Evolutionary conservation across 2,113 vertebrate genomes (phyloP).

Genomic region (Pteronura brasiliensis): DNA sequence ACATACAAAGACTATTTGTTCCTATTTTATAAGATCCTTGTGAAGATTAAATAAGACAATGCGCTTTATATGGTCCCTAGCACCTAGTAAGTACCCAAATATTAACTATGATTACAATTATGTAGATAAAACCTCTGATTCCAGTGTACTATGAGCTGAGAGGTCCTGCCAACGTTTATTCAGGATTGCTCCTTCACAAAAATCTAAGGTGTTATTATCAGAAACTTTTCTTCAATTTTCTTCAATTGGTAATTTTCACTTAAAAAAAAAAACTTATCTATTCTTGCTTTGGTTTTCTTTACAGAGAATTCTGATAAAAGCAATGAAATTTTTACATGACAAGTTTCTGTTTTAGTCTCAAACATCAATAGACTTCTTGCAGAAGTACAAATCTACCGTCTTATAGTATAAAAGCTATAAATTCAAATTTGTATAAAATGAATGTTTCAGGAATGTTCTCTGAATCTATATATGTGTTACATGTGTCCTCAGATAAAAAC

Average conservation of each 20-base stretch:
- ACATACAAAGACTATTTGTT: neutral
- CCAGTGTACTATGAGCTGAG: neutral
- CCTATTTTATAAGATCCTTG: neutral
- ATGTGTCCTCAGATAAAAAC: neutral
- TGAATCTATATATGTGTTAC: neutral
- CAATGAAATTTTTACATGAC: neutral
- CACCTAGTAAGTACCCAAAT: neutral
- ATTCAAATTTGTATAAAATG: neutral
- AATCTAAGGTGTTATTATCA: neutral
- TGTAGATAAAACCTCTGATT: neutral
- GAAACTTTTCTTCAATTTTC: neutral
- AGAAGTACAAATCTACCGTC: neutral
- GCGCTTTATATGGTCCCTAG: neutral
- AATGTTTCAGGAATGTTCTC: neutral
- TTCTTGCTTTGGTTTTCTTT: neutral
- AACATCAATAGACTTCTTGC: neutral
- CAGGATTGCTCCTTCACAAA: neutral
- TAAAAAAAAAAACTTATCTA: neutral
- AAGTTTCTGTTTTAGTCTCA: neutral
- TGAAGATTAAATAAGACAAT: neutral
- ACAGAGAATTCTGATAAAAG: constrained; percentile 4
- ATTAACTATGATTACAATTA: neutral
- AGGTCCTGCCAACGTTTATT: neutral
- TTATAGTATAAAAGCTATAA: neutral
- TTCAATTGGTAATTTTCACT: neutral